Evolutionary conservation across 2,113 vertebrate species (phyloP).

Genomic region (Thymallus thymallus): DNA sequence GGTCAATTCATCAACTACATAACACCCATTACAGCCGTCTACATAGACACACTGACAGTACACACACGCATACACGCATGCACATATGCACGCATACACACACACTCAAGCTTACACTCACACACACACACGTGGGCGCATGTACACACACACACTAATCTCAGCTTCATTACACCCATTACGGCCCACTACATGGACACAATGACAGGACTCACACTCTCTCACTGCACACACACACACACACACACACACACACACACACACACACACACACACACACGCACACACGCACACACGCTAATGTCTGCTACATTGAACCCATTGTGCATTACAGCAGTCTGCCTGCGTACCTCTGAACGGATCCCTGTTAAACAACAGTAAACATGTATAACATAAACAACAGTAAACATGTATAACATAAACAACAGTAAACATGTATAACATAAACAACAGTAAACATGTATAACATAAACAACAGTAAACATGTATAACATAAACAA

Average conservation of each 20-base stretch:
- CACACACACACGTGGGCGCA: not conserved
- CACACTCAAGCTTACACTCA: not conserved
- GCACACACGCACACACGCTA: slow-evolving; percentile 1
- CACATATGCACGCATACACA: no score
- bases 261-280: slow-evolving; percentile 5
- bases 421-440: no score
- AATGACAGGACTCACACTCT: slow-evolving; percentile 27
- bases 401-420: no score
- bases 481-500: no score
- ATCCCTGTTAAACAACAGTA: not conserved
- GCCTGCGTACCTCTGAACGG: not conserved
- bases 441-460: no score
- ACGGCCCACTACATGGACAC: slow-evolving; percentile 32
- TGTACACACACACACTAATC: not conserved
- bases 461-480: no score
- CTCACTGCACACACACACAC: not conserved
- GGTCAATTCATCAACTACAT: slow-evolving; percentile 31
- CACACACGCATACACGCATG: no score
- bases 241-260: not conserved
- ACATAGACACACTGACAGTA: no score
- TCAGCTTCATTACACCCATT: slow-evolving; percentile 44
- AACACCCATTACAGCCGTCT: no score
- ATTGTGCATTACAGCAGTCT: not conserved
- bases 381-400: not conserved
- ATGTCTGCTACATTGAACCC: slow-evolving; percentile 1